Percentiles rank a stretch among this genome's conserved stretches.
Conservation (phyloP, 1,140 invertebrate genomes). For the Orchestia grillus region DNA sequence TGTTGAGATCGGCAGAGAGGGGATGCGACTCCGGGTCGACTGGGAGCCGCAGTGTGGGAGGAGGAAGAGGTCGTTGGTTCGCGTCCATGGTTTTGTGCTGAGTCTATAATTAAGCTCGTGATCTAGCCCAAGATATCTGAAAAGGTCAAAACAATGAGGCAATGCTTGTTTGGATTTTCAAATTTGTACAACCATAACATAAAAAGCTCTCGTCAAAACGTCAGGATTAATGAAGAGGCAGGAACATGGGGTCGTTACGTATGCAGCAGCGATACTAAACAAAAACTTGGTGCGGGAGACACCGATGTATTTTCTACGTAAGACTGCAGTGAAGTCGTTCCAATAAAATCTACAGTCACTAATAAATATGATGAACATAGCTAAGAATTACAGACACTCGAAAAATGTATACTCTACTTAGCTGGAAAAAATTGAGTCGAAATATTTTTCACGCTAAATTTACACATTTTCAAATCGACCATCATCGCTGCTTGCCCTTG, state of each 20-base stretch:
- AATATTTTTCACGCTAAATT: neutral
- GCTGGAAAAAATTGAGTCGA: neutral
- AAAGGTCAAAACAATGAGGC: conserved; percentile 47
- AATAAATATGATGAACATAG: neutral
- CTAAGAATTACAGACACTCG: neutral
- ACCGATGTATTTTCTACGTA: neutral
- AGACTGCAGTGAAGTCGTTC: neutral
- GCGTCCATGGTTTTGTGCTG: conserved; percentile 29
- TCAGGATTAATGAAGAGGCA: neutral
- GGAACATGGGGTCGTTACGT: neutral
- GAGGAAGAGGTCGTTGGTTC: neutral
- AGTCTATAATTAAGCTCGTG: conserved; percentile 20
- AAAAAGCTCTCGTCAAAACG: neutral
- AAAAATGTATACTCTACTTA: neutral
- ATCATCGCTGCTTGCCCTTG: neutral
- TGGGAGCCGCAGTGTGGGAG: neutral
- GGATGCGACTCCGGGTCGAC: neutral
- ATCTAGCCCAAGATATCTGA: conserved; percentile 51
- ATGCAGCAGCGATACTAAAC: neutral
- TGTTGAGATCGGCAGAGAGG: neutral
- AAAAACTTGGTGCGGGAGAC: neutral
- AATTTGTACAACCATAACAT: neutral
- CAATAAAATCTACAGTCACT: neutral
- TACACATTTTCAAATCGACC: neutral
- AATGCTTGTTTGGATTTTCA: neutral